phyloP scores from a whole-genome alignment of 1,140 invertebrate species.

The Conus betulinus region DNA sequence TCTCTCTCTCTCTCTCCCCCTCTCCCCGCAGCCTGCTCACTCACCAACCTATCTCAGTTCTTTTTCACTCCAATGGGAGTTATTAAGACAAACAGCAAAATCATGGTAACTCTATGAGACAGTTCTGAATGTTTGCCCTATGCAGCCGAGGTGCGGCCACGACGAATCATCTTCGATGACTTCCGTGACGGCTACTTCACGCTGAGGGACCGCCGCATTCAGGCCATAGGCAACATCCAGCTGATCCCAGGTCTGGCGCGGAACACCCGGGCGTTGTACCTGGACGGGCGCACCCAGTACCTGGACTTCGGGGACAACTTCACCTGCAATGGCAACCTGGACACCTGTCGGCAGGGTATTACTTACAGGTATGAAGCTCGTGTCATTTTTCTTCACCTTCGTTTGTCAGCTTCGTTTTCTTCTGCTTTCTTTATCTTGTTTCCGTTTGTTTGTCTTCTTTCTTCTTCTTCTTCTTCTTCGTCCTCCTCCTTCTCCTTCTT shows the following conservation, averaged over 20 bases:
- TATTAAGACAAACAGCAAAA: neutral
- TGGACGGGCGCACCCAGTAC: constrained; percentile 34
- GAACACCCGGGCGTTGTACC: constrained; percentile 32
- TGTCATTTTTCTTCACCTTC: neutral
- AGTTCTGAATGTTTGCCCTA: neutral
- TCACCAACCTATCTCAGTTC: neutral
- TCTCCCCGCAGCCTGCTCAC: neutral
- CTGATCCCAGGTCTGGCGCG: constrained; percentile 26
- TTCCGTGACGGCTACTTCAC: constrained; percentile 27
- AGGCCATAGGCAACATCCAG: constrained; percentile 19
- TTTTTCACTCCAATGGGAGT: too few relatives aligned
- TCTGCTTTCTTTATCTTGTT: neutral
- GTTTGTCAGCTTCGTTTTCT: neutral
- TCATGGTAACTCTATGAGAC: neutral
- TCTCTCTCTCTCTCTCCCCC: neutral
- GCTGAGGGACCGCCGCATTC: constrained; percentile 33
- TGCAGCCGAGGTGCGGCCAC: constrained; percentile 44
- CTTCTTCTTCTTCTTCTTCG: too few relatives aligned
- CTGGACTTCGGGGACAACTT: constrained; percentile 46
- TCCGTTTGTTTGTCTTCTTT: too few relatives aligned
- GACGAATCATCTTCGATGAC: constrained; percentile 37
- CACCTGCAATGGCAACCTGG: constrained; percentile 60
- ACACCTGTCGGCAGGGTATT: constrained; percentile 66
- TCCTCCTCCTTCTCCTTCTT: too few relatives aligned
- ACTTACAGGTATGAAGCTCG: constrained; percentile 53